Evolutionary conservation across 2,113 vertebrate species (phyloP), one percentile per base, ranked within the genome.

Genomic region (Megaleporinus macrocephalus): DNA sequence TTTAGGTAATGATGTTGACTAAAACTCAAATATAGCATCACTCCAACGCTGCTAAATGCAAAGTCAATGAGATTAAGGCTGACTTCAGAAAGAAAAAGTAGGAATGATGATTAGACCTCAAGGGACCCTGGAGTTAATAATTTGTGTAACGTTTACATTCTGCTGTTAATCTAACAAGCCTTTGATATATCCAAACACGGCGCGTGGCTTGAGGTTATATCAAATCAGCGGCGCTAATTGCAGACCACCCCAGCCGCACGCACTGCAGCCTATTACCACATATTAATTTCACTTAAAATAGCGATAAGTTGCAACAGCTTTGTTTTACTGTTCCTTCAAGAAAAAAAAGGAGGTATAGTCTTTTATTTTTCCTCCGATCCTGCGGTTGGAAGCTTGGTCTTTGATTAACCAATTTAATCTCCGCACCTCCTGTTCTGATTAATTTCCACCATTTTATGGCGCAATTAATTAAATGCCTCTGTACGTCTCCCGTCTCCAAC

Each of bases 391-490:
- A 57, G 68, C 20, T 74, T n/a, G 83, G 85, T 74, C 83, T 81
- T 88, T 83, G 76, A 85, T 85, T 83, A 82, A 77, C 61, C 74
- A 79, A 77, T 85, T 62, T 87, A 77, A 84, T 84, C 82, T 70
- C 44, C 73, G 75, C 74, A 82, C 77, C 59, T 83, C 47, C 71
- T 62, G 81, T 82, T 89, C 79, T 74, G 62, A 89, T 84, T 30
- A 85, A 83, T 82, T 83, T 85, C 44, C 66, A 47, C 66, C 41
- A 74, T 84, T 80, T 76, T 84, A 79, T 0, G 74, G 77, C 78
- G 30, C 69, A 87, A 88, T 90, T 86, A 85, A 86, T 86, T 86
- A 86, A 87, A 84, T 70, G 65, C 61, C 81, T 90, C 27, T 82
- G 53, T 83, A 86, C 80, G 80, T 84, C 59, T 83, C 53, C 81